Evolutionary conservation across 2,888 invertebrate genomes (phyloP), one percentile per base, ranked within the genome.

Genomic region (Trichopoda pennipes): DNA sequence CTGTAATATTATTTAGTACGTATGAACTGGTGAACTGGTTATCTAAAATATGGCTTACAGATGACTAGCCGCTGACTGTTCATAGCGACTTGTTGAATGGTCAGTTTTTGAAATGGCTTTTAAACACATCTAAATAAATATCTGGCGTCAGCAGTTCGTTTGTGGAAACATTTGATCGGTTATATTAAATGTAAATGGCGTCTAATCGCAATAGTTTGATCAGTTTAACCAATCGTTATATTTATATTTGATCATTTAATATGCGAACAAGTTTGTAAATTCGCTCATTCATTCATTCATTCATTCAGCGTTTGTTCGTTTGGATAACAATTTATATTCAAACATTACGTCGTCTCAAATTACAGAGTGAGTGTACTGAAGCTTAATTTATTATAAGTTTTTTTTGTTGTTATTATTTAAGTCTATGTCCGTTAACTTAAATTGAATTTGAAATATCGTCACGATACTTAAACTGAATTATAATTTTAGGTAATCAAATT

Each of bases 161-260:
- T 75, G 42, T 63, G 35, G 2, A 74, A 74, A 64, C 35, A 60
- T 58, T 76, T 68, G 56, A 76, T 60, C 61, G 49, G 63, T 69
- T 68, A 55, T 61, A 72, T 77, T 68, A 76, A 70, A 72, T 72
- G 51, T 72, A 72, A 81, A 81, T 73, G 81, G 72, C 81, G 72
- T 77, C 76, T 81, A 73, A 81, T 81, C 72, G 76, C 72, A 76
- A 76, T 69, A 81, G 76, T 81, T 81, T 81, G 66, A 81, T 81
- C 80, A 72, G 60, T 73, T 77, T 77, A 81, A 61, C 61, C 76
- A 81, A 72, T 76, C 70, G 72, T 81, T 76, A 66, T 72, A 76
- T 76, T 80, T 70, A 70, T 76, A 75, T 80, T 64, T 64, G 66
- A 80, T 49, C 76, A 66, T 68, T 80, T 75, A 75, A 73, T 72